phyloP scores from a whole-genome alignment of 2,888 invertebrate genomes.

The Pachliopta kotzebuea region DNA sequence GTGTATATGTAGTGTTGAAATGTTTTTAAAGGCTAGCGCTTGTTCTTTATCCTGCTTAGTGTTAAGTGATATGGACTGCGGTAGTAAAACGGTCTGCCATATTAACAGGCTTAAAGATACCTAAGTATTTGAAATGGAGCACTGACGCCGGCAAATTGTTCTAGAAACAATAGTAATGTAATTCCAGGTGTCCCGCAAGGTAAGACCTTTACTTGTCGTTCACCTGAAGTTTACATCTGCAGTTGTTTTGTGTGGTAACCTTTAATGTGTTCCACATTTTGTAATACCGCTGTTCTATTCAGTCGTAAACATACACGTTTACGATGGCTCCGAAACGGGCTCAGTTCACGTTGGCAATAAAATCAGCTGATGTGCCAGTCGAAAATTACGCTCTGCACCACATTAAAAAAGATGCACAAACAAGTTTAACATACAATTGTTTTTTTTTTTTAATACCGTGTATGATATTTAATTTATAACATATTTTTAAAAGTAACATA shows the following conservation, averaged over 20 bases:
- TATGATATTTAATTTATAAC: not conserved
- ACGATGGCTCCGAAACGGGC: constrained; percentile 14
- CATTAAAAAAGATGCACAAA: not conserved
- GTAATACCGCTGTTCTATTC: constrained; percentile 25
- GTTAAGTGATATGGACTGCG: too few relatives aligned
- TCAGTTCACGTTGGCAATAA: constrained; percentile 24
- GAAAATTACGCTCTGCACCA: constrained; percentile 6
- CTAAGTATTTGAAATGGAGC: too few relatives aligned
- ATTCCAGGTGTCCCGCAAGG: not conserved
- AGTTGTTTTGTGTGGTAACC: not conserved
- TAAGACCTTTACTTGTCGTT: not conserved
- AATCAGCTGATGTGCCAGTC: constrained; percentile 15
- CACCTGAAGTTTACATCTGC: not conserved
- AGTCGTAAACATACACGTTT: constrained; percentile 27
- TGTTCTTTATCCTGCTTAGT: too few relatives aligned
- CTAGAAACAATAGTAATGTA: not conserved
- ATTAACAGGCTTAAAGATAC: too few relatives aligned
- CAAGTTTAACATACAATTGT: not conserved
- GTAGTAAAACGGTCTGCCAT: too few relatives aligned
- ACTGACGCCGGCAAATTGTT: not conserved
- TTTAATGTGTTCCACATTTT: constrained; percentile 20
- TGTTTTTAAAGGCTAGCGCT: too few relatives aligned
- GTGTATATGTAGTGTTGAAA: too few relatives aligned
- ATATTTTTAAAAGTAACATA: not conserved
- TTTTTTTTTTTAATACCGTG: not conserved